Conservation (phyloP, 2,888 invertebrate species). For the Drosophila vallismaia region DNA sequence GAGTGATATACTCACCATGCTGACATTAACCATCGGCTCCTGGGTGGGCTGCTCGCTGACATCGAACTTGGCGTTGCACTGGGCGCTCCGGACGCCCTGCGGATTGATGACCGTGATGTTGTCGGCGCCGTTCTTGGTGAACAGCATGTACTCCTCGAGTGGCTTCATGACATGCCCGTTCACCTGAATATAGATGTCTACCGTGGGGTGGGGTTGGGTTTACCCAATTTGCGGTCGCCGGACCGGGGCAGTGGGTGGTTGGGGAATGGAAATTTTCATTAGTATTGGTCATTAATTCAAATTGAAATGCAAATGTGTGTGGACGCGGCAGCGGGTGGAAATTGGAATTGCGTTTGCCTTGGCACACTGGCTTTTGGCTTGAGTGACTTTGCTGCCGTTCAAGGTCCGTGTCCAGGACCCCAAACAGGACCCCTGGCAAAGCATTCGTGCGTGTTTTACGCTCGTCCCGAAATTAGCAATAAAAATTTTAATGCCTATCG, state of each 20-base stretch:
- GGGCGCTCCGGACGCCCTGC: conserved; percentile 93
- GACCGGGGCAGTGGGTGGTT: background rate
- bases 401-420: background rate
- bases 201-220: conserved; percentile 46
- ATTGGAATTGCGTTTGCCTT: conserved; percentile 40
- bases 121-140: conserved; percentile 92
- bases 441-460: conserved; percentile 73
- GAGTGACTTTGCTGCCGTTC: conserved; percentile 3
- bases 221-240: conserved; percentile 38
- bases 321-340: conserved; percentile 25
- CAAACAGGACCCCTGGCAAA: conserved; percentile 8
- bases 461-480: conserved; percentile 71
- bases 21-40: conserved; percentile 86
- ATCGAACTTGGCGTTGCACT: conserved; percentile 92
- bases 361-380: conserved; percentile 10
- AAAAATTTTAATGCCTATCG: conserved; percentile 68
- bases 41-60: conserved; percentile 86
- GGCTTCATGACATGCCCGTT: conserved; percentile 93
- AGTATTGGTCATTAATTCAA: conserved; percentile 78
- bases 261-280: conserved; percentile 64
- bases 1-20: conserved; percentile 84
- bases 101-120: conserved; percentile 94
- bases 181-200: conserved; percentile 94
- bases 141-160: conserved; percentile 95
- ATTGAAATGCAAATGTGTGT: conserved; percentile 66